Conservation (phyloP, 30 jellyfish, hydroid and myxozoan species). For the Sanderia malayensis region DNA sequence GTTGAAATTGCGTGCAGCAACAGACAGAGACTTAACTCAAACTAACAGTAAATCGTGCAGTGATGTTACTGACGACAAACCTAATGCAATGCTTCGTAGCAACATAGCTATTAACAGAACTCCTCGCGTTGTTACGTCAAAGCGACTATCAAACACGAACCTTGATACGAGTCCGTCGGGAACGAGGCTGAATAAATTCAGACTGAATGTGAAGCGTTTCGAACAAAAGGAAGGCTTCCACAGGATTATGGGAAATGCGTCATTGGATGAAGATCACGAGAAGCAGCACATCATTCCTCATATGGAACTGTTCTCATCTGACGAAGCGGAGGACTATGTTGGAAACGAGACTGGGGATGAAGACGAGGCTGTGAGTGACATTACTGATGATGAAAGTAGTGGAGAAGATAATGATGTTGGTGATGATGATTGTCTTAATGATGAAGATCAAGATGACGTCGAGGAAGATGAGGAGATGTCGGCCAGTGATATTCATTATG, state of each 20-base stretch:
- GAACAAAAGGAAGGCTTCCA: slow-evolving; percentile 29
- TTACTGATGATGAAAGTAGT: background rate
- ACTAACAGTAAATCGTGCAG: background rate
- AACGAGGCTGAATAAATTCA: slow-evolving; percentile 33
- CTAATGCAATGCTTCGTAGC: no score
- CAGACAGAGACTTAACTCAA: background rate
- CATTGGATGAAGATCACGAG: background rate
- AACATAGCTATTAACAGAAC: background rate
- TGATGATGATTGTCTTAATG: background rate
- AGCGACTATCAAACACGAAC: background rate
- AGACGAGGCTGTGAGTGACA: background rate
- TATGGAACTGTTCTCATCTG: background rate
- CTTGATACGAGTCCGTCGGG: slow-evolving; percentile 34
- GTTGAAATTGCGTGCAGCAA: background rate
- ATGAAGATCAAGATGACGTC: background rate
- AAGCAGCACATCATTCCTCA: background rate
- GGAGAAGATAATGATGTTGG: background rate
- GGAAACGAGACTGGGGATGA: background rate
- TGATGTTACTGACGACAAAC: background rate
- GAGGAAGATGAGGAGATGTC: background rate
- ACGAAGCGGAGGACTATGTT: background rate
- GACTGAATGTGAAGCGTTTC: slow-evolving; percentile 12
- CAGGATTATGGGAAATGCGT: slow-evolving; percentile 1
- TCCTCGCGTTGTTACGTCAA: background rate
- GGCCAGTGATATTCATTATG: slow-evolving; percentile 37